Conservation (phyloP, 2,888 invertebrate genomes). For the Drosophila atripex region DNA sequence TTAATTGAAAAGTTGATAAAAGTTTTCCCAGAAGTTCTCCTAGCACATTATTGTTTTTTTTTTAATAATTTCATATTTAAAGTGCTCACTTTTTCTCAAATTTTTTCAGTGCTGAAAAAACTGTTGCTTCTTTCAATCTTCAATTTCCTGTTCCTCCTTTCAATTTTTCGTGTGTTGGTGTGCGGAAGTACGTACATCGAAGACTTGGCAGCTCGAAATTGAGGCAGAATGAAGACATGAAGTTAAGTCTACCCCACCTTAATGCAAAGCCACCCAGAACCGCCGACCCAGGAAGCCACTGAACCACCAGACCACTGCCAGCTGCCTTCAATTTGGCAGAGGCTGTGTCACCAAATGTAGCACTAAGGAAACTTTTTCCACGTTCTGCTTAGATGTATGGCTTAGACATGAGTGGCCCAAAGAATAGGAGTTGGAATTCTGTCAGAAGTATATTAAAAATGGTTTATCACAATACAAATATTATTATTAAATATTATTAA, state of each 20-base stretch:
- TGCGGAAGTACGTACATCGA: not conserved
- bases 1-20: not conserved
- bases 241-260: constrained; percentile 31
- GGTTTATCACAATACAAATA: no score
- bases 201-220: constrained; percentile 9
- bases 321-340: constrained; percentile 42
- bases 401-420: not conserved
- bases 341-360: constrained; percentile 67
- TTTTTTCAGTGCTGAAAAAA: constrained; percentile 39
- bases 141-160: constrained; percentile 17
- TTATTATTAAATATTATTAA: no score
- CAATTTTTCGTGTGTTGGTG: constrained; percentile 12
- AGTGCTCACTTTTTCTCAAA: not conserved
- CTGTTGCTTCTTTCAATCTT: constrained; percentile 65
- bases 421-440: not conserved
- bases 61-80: constrained; percentile 1
- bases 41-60: not conserved
- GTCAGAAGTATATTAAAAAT: no score
- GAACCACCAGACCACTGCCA: constrained; percentile 38
- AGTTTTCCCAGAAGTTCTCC: not conserved
- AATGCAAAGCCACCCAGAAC: constrained; percentile 16
- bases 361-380: constrained; percentile 63
- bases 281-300: constrained; percentile 10
- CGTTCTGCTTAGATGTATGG: constrained; percentile 6
- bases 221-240: constrained; percentile 15